Conservation (phyloP, 2,113 vertebrate species). For the Leptodactylus fuscus region DNA sequence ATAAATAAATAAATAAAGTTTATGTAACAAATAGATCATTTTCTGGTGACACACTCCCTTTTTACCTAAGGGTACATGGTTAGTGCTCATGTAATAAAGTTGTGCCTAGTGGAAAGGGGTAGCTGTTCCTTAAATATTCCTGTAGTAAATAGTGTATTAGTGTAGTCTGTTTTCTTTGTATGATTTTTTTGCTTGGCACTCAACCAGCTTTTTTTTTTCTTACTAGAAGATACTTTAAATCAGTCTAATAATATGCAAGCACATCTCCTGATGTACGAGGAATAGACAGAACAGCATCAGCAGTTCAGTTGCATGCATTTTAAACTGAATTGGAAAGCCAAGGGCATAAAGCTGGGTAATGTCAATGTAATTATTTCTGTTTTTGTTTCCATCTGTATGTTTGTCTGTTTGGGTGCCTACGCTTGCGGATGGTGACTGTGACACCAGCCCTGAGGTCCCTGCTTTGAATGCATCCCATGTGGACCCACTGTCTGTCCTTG, state of each 20-base stretch:
- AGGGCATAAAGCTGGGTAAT: slow-evolving; percentile 48
- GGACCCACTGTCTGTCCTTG: slow-evolving; percentile 60
- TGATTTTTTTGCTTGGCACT: not conserved
- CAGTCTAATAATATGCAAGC: not conserved
- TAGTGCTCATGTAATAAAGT: too few relatives aligned
- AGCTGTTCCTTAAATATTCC: too few relatives aligned
- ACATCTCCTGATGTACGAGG: not conserved
- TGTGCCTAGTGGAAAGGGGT: too few relatives aligned
- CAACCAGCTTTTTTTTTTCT: not conserved
- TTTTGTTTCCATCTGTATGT: slow-evolving; percentile 52
- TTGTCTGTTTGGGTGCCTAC: slow-evolving; percentile 34
- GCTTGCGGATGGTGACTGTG: slow-evolving; percentile 28
- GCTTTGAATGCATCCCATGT: slow-evolving; percentile 61
- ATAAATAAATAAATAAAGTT: too few relatives aligned
- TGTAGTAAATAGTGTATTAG: not conserved
- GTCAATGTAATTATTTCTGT: slow-evolving; percentile 32
- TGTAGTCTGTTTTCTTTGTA: not conserved
- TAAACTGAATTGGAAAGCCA: slow-evolving; percentile 20
- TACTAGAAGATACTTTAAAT: not conserved
- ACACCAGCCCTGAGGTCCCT: slow-evolving; percentile 53
- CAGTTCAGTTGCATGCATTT: slow-evolving; percentile 24
- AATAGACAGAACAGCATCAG: not conserved
- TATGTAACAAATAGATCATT: too few relatives aligned
- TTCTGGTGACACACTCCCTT: too few relatives aligned
- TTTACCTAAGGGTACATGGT: too few relatives aligned